Evolutionary conservation across 2,888 invertebrate genomes (phyloP).

Genomic region (Heliconius sara): DNA sequence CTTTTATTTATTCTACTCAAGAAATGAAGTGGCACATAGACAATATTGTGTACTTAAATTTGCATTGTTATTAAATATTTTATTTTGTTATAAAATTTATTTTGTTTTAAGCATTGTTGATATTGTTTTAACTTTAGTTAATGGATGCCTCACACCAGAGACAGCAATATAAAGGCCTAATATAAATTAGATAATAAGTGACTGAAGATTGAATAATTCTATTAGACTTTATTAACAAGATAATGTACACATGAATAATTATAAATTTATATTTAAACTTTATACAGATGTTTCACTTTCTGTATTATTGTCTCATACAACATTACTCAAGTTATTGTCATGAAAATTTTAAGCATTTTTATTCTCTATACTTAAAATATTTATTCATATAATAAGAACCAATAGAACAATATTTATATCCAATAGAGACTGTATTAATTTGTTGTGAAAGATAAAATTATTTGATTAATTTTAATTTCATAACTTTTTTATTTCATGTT

Average conservation of each 20-base stretch:
- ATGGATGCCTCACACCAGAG: conserved; percentile 21
- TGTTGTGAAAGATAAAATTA: conserved; percentile 10
- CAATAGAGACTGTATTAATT: conserved; percentile 10
- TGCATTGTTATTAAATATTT: conserved; percentile 23
- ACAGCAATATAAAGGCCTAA: conserved; percentile 42
- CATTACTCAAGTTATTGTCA: conserved; percentile 22
- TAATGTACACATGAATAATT: conserved; percentile 33
- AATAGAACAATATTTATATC: conserved; percentile 29
- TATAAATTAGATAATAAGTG: conserved; percentile 44
- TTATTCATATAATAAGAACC: conserved; percentile 14
- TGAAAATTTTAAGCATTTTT: conserved; percentile 11
- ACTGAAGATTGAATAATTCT: conserved; percentile 39
- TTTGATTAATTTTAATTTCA: neutral
- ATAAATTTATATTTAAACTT: conserved; percentile 21
- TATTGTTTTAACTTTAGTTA: conserved; percentile 25
- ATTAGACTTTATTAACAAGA: conserved; percentile 37
- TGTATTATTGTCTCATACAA: neutral
- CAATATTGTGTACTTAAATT: conserved; percentile 33
- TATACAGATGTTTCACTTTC: conserved; percentile 36
- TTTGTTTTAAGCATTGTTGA: conserved; percentile 32
- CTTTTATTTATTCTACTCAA: neutral
- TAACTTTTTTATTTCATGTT: neutral
- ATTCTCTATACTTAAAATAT: conserved; percentile 9
- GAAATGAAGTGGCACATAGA: neutral
- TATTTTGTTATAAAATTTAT: conserved; percentile 36